Conservation (phyloP, 2,113 vertebrate species). For the Psilopsiagon aurifrons region DNA sequence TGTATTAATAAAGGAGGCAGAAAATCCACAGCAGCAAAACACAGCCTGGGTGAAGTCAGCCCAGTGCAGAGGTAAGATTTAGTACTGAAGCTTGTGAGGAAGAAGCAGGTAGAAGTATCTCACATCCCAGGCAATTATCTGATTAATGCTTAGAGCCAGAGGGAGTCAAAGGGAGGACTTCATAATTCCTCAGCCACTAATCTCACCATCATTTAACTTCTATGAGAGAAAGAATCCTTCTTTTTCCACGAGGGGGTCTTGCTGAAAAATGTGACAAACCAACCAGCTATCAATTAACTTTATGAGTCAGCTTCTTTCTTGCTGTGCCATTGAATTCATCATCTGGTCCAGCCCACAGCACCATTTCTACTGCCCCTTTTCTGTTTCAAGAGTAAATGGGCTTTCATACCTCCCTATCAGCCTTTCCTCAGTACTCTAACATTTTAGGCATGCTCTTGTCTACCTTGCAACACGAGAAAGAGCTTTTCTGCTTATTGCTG, state of each 20-base stretch:
- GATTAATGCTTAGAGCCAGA: slow-evolving; percentile 11
- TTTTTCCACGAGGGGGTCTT: background rate
- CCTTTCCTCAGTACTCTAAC: background rate
- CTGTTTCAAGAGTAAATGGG: background rate
- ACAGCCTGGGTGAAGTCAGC: background rate
- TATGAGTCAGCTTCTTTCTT: background rate
- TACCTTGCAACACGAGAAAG: background rate
- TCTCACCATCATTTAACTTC: background rate
- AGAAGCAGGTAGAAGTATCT: background rate
- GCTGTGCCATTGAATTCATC: background rate
- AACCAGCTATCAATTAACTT: background rate
- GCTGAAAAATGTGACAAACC: slow-evolving; percentile 7
- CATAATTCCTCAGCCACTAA: slow-evolving; percentile 17
- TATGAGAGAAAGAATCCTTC: background rate
- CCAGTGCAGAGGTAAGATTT: background rate
- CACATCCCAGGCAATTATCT: background rate
- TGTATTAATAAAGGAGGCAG: background rate
- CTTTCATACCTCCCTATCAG: background rate
- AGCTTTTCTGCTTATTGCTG: background rate
- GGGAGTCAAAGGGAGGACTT: slow-evolving; percentile 19
- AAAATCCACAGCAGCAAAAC: background rate
- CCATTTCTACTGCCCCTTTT: background rate
- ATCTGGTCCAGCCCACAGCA: background rate
- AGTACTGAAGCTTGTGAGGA: background rate
- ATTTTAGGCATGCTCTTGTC: background rate